Evolutionary conservation across 2,797 vertebrate genomes (phyloP).

Genomic region (Peromyscus eremicus): DNA sequence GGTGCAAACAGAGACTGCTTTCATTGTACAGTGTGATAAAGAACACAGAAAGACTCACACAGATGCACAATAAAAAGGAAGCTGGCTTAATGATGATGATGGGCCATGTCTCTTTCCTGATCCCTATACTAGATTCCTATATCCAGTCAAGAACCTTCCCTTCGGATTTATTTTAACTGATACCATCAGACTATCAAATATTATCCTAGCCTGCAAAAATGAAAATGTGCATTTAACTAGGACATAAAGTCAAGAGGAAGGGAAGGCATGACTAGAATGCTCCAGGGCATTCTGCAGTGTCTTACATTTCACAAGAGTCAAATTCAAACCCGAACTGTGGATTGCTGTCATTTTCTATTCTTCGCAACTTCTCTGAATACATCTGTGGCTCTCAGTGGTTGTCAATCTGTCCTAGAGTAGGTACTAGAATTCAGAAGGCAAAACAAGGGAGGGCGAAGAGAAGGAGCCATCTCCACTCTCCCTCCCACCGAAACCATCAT

Average conservation of each 20-base stretch:
- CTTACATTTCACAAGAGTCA: neutral
- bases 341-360: neutral
- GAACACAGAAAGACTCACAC: neutral
- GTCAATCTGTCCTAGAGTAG: neutral
- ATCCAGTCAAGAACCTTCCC: neutral
- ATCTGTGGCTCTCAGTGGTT: neutral
- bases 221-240: neutral
- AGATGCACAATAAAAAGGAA: neutral
- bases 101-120: neutral
- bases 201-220: neutral
- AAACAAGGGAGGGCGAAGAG: neutral
- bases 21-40: fast-evolving
- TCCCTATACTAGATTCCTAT: neutral
- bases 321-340: neutral
- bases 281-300: neutral
- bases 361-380: constrained; percentile 25
- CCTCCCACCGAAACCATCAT: neutral
- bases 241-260: neutral
- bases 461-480: neutral
- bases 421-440: constrained; percentile 27
- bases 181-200: neutral
- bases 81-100: neutral
- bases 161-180: neutral
- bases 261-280: neutral
- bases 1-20: no score